A percentile compares a stretch with the other conserved stretches of the same genome.
Evolutionary conservation across 2,113 vertebrate species (phyloP).

Genomic region (Ellobius talpinus): DNA sequence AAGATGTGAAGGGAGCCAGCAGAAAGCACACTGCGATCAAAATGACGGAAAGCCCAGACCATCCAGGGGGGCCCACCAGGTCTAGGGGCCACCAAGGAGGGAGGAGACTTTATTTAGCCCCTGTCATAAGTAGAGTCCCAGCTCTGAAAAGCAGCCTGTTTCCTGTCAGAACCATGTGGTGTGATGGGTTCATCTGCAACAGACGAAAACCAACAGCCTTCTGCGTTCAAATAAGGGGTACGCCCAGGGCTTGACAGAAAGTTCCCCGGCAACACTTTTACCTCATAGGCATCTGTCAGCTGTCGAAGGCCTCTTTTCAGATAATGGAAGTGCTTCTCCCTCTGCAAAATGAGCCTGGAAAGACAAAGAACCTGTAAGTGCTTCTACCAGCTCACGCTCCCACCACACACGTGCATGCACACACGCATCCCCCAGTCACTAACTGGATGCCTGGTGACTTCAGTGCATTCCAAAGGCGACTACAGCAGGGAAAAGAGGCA

Average conservation of each 20-base stretch:
- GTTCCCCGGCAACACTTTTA: conserved; percentile 72
- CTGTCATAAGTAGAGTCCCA: neutral
- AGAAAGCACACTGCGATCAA: neutral
- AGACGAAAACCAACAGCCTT: neutral
- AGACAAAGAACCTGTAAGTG: conserved; percentile 50
- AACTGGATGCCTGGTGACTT: neutral
- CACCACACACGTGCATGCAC: accelerated
- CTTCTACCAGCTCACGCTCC: neutral
- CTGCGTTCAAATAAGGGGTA: neutral
- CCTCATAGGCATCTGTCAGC: conserved; percentile 96
- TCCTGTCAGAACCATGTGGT: neutral
- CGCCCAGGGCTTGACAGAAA: neutral
- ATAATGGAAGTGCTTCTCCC: conserved; percentile 96
- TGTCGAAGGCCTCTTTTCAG: conserved; percentile 97
- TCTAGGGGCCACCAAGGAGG: neutral
- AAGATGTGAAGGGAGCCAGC: neutral
- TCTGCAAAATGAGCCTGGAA: conserved; percentile 91
- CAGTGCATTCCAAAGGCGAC: neutral
- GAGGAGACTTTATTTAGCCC: neutral
- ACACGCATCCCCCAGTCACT: neutral
- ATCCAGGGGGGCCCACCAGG: neutral
- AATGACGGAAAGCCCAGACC: neutral
- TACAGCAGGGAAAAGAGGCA: neutral
- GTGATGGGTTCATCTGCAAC: neutral
- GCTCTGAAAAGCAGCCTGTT: neutral